Conservation (phyloP, 2,888 invertebrate genomes). For the Chrysolina americana region DNA sequence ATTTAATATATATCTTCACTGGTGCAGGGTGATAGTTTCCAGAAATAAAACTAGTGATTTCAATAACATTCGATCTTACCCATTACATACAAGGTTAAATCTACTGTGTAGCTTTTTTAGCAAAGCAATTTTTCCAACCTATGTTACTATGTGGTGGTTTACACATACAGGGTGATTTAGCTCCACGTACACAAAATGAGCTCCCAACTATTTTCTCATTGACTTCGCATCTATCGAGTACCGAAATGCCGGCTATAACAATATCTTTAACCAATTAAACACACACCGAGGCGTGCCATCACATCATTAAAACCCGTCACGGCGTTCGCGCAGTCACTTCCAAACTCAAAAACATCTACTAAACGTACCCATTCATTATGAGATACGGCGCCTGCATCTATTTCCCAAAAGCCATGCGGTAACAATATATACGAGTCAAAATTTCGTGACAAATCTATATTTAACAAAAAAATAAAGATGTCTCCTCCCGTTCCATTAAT, state of each 20-base stretch:
- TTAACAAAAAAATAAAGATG: slow-evolving; percentile 45
- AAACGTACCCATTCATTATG: slow-evolving; percentile 36
- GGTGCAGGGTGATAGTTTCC: too few relatives aligned
- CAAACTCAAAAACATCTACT: slow-evolving; percentile 22
- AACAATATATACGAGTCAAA: slow-evolving; percentile 44
- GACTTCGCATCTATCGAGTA: too few relatives aligned
- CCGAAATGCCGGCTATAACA: not conserved
- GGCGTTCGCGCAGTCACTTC: slow-evolving; percentile 29
- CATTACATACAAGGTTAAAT: too few relatives aligned
- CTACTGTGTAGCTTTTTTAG: too few relatives aligned
- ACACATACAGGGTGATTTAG: too few relatives aligned
- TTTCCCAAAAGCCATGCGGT: slow-evolving; percentile 34
- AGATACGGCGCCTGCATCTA: slow-evolving; percentile 33
- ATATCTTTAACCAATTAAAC: not conserved
- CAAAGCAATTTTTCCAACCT: too few relatives aligned
- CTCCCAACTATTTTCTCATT: too few relatives aligned
- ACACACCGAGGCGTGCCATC: not conserved
- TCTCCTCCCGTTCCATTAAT: slow-evolving; percentile 39
- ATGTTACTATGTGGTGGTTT: too few relatives aligned
- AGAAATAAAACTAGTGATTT: too few relatives aligned
- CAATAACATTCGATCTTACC: too few relatives aligned
- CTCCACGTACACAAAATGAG: too few relatives aligned
- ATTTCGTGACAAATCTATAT: slow-evolving; percentile 47
- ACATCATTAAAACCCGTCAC: not conserved
- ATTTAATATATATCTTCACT: too few relatives aligned